Evolutionary conservation across 2,797 vertebrate genomes (phyloP).

Genomic region (Enteromius mattozi): DNA sequence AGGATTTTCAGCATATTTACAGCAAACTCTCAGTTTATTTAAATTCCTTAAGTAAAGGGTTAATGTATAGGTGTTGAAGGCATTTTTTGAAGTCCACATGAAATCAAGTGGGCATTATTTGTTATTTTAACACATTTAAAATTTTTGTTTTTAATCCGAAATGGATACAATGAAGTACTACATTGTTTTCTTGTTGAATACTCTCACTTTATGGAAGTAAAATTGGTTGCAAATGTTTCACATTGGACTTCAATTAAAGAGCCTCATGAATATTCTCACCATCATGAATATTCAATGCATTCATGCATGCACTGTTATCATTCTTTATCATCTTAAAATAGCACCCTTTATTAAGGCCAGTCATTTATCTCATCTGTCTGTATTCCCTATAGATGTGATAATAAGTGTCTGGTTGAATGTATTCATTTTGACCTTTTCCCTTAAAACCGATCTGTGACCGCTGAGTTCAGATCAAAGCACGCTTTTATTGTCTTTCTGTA

Average conservation of each 20-base stretch:
- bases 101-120: not conserved
- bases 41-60: not conserved
- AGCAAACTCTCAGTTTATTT: not conserved
- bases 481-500: not conserved
- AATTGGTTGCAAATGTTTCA: not conserved
- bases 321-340: slow-evolving; percentile 11
- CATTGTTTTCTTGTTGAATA: not conserved
- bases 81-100: not conserved
- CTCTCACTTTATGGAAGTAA: not conserved
- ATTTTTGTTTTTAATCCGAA: not conserved
- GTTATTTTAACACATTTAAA: not conserved
- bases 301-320: not conserved
- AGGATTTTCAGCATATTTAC: not conserved
- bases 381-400: not conserved
- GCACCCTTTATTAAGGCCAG: not conserved
- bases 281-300: slow-evolving; percentile 10
- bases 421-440: slow-evolving; percentile 2
- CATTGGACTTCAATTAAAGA: not conserved
- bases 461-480: slow-evolving; percentile 14
- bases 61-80: not conserved
- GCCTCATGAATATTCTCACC: not conserved
- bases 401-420: not conserved
- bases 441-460: slow-evolving; percentile 14
- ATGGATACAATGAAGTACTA: not conserved
- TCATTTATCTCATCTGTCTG: not conserved